phyloP scores from a whole-genome alignment of 2,888 invertebrate species.

The Stegana nigrithorax region DNA sequence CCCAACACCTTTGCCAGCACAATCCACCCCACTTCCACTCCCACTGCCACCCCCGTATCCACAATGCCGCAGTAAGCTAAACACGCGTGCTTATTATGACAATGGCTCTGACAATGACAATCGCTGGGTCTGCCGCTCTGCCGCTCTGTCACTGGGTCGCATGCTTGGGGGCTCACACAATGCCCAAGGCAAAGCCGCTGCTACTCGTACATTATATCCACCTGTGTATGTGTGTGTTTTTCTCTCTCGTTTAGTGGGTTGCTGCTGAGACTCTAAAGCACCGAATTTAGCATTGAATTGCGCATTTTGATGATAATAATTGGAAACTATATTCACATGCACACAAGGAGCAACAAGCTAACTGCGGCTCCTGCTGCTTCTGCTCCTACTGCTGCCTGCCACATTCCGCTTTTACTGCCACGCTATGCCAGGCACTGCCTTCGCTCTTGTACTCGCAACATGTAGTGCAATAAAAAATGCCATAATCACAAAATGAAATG shows the following conservation, averaged over 20 bases:
- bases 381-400: too few species aligned
- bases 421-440: too few species aligned
- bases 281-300: not conserved
- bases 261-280: not conserved
- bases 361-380: too few species aligned
- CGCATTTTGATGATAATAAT: conserved; percentile 3
- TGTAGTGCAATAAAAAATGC: not conserved
- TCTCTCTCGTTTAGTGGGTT: not conserved
- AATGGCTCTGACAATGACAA: not conserved
- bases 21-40: too few species aligned
- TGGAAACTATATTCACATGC: conserved; percentile 1
- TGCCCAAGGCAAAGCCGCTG: too few species aligned
- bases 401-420: too few species aligned
- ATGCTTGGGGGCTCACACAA: not conserved
- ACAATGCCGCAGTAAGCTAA: not conserved
- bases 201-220: too few species aligned
- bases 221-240: too few species aligned
- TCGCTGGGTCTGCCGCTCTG: not conserved
- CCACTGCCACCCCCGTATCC: not conserved
- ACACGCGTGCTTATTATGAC: not conserved
- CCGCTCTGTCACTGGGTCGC: too few species aligned
- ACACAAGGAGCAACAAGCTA: not conserved
- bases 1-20: not conserved
- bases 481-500: conserved; percentile 10
- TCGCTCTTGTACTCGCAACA: not conserved